Evolutionary conservation across 1,140 invertebrate species (phyloP), one percentile per base, ranked within the genome.

Genomic region (Papilio glaucus): DNA sequence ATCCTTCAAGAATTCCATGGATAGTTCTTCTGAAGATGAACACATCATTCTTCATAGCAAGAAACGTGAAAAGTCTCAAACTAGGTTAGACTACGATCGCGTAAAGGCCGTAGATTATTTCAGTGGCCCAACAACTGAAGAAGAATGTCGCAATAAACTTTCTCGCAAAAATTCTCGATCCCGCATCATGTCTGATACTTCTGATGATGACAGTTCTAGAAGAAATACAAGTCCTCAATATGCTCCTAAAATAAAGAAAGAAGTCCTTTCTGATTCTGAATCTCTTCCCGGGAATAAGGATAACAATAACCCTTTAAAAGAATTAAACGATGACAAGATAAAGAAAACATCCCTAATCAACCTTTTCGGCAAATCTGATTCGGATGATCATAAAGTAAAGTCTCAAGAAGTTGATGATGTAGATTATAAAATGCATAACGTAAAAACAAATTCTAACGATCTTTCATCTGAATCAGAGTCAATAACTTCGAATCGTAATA

Each of bases 111-210:
- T 85, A 74, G 88, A 93, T 45, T 91, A 87, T 81, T 89, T 84
- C 71, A 86, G 78, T 73, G 63, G 72, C 1, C 68, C 75, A 60
- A 83, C 78, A 49, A 90, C 85, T 77, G 90, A 92, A 75, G 90
- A 91, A 81, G 92, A 93, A 78, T 82, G 87, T 29, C 79, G 85
- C 65, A 92, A 91, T 74, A 94, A 94, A 73, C 82, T 94, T 8
- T 85, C 92, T 21, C 92, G 94, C 71, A 93, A 94, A 72, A 94
- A 94, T 82, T 95, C 93, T 5, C 89, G 93, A 71, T 91, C 93
- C 5, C 91, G 94, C n/a, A 95, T 95, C 38, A 93, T 94, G 74
- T 95, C 95, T 8, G 95, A 95, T 82, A 94, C 90, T 12, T 95
- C 94, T 18, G 94, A 95, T 80, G 94, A 94, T 80, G 95, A 94